Base-by-base conservation (phyloP, 2,113 vertebrate species). In the Stercorarius parasiticus region DNA sequence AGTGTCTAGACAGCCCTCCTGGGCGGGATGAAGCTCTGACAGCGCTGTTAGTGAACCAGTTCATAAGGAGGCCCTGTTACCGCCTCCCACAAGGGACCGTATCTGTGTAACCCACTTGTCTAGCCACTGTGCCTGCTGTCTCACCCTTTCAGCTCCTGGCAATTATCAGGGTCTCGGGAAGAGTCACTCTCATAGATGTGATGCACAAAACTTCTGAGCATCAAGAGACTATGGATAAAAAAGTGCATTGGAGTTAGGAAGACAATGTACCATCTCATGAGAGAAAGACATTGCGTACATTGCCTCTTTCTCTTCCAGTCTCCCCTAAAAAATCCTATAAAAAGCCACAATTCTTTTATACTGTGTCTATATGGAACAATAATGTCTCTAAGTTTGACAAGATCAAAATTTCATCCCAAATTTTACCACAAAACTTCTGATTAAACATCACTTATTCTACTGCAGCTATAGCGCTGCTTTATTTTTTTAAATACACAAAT, bases 1-100 rank as follows among this genome's bases (percentile, higher is more conserved):
- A 82, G 65, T 36, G 88, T 96, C 97, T 96, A 93, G 95, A 96
- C 96, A 92, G 90, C 70, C 26, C 29, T 90, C 73, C 92, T 90
- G 90, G 76, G 90, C 59, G 53, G 66, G 86, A 90, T 53, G 65
- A 87, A 94, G 84, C 62, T 85, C 82, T 9, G 19, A 55, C 53
- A 88, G 64, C 1, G 32, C 59, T 59, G 55, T 71, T 77, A 90
- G 61, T 34, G 62, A 95, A 72, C 8, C 82, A 70, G 92, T 22
- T 88, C 73, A 58, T 45, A 82, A 82, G 74, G 21, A 76, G 32
- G 43, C n/a, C 27, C 36, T 13, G 5, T 66, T 69, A 87, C 66
- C 0, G 0, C 40, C 42, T 79, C 87, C 92, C 53, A 64, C 32
- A 61, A 22, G 43, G 36, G 64, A 61, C 53, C 34, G 27, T 4